These are phyloP conservation scores for Bicyclus anynana DNA, from an alignment of 1,140 invertebrate genomes.

Conservation along the genomic window DNA sequence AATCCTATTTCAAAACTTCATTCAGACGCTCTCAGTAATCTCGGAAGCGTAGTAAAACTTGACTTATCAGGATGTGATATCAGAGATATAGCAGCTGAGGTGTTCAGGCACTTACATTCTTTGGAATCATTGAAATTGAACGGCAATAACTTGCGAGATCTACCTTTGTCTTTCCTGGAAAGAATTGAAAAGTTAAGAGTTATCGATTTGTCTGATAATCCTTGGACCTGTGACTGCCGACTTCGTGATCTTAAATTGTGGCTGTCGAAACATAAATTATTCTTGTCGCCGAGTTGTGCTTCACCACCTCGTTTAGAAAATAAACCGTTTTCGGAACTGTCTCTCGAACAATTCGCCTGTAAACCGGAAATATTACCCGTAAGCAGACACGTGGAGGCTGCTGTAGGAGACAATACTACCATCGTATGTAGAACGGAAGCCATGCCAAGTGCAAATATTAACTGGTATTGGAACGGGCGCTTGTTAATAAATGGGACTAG, in stretches of 20 bases:
- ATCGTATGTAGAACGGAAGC: conserved; percentile 88
- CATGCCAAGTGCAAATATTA: conserved; percentile 87
- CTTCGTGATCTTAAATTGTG: conserved; percentile 89
- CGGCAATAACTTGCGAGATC: conserved; percentile 86
- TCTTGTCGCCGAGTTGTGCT: conserved; percentile 86
- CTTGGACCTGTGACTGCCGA: conserved; percentile 94
- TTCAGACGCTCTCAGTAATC: conserved; percentile 84
- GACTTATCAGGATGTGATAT: conserved; percentile 91
- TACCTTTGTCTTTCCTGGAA: conserved; percentile 85
- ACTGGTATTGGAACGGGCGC: conserved; percentile 92
- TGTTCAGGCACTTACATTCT: conserved; percentile 86
- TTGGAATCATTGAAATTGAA: conserved; percentile 90
- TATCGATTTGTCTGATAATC: conserved; percentile 93
- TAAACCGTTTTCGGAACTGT: conserved; percentile 84
- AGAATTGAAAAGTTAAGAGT: conserved; percentile 85
- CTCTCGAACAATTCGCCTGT: conserved; percentile 92
- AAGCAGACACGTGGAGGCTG: conserved; percentile 86
- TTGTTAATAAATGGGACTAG: conserved; percentile 87
- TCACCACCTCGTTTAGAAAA: conserved; percentile 83
- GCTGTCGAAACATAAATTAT: conserved; percentile 89
- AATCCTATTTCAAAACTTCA: conserved; percentile 91
- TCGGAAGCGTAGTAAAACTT: conserved; percentile 88
- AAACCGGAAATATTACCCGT: conserved; percentile 88
- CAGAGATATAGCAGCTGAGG: conserved; percentile 84
- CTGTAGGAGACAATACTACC: conserved; percentile 90